A percentile compares a stretch with the other conserved stretches of the same genome.
phyloP scores from a whole-genome alignment of 2,888 invertebrate species.

The Myathropa florea region DNA sequence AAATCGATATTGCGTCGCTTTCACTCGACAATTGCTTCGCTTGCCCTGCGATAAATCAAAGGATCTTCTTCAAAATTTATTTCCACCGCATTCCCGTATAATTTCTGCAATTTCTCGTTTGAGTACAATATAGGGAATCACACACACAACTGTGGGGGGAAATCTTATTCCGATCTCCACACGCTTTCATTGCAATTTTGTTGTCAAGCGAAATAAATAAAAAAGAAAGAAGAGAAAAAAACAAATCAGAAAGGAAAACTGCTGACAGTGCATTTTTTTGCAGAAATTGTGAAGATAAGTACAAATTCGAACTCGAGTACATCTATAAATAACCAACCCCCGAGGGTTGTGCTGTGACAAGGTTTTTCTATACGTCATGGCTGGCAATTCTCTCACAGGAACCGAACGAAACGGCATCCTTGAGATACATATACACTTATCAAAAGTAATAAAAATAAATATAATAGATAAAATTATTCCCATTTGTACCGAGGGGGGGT shows the following conservation, averaged over 20 bases:
- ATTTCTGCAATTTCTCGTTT: slow-evolving; percentile 22
- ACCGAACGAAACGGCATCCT: too few species aligned
- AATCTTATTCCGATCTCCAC: slow-evolving; percentile 7
- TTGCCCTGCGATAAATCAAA: slow-evolving; percentile 39
- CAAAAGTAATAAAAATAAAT: too few species aligned
- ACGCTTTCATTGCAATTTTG: slow-evolving; percentile 26
- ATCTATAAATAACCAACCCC: neutral
- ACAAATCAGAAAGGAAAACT: neutral
- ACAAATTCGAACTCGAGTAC: neutral
- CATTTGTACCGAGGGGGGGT: too few species aligned
- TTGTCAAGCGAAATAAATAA: slow-evolving; percentile 12
- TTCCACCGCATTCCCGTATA: slow-evolving; percentile 7
- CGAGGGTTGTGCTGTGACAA: neutral
- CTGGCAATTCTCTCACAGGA: too few species aligned
- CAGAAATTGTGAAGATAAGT: slow-evolving; percentile 22
- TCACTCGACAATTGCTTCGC: neutral
- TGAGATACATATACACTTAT: too few species aligned
- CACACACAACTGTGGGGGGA: too few species aligned
- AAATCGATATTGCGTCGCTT: neutral
- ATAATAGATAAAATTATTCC: too few species aligned
- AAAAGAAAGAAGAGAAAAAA: neutral
- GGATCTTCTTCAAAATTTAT: slow-evolving; percentile 28
- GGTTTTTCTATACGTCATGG: neutral
- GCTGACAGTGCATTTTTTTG: slow-evolving; percentile 47
- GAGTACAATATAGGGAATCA: too few species aligned